Percentiles rank a stretch among this genome's conserved stretches.
Evolutionary conservation across 1,140 invertebrate genomes (phyloP).

Genomic region (Bombus sylvicola): DNA sequence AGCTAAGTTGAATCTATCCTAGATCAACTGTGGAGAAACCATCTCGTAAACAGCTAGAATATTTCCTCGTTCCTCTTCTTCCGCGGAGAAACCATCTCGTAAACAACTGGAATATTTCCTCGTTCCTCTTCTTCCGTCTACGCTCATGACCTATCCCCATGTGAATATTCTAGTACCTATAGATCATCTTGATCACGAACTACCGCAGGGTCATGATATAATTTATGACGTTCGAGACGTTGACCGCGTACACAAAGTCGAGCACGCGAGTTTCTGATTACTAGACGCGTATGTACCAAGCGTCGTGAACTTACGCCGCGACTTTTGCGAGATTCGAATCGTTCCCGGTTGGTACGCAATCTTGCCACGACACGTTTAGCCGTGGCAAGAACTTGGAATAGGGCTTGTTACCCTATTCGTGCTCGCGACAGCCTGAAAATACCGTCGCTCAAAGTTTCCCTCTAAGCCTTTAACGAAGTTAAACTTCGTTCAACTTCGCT

Average conservation of each 20-base stretch:
- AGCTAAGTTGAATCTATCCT: slow-evolving; percentile 38
- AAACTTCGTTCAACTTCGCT: slow-evolving; percentile 15
- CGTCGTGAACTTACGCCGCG: slow-evolving; percentile 4
- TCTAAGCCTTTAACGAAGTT: slow-evolving; percentile 42
- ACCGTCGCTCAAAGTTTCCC: slow-evolving; percentile 18
- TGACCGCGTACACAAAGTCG: slow-evolving; percentile 8
- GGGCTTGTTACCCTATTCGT: slow-evolving; percentile 38
- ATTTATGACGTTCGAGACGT: slow-evolving; percentile 22
- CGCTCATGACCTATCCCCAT: not conserved
- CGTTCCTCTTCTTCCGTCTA: not conserved
- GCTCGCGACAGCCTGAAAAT: slow-evolving; percentile 34
- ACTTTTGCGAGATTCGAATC: slow-evolving; percentile 31
- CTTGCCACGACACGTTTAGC: slow-evolving; percentile 16
- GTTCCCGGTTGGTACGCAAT: not conserved
- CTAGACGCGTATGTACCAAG: not conserved
- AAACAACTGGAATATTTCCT: not conserved
- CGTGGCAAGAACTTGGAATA: slow-evolving; percentile 15
- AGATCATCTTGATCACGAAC: not conserved
- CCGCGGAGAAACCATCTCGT: not conserved
- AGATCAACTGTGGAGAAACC: slow-evolving; percentile 14
- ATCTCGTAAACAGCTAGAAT: not conserved
- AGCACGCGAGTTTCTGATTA: slow-evolving; percentile 8
- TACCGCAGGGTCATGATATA: not conserved
- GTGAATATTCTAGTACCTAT: not conserved
- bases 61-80: not conserved